A percentile compares a stretch with the other conserved stretches of the same genome.
These are phyloP conservation scores for Lepisosteus osseus DNA, from an alignment of 2,113 vertebrate species.

Conservation along the genomic window DNA sequence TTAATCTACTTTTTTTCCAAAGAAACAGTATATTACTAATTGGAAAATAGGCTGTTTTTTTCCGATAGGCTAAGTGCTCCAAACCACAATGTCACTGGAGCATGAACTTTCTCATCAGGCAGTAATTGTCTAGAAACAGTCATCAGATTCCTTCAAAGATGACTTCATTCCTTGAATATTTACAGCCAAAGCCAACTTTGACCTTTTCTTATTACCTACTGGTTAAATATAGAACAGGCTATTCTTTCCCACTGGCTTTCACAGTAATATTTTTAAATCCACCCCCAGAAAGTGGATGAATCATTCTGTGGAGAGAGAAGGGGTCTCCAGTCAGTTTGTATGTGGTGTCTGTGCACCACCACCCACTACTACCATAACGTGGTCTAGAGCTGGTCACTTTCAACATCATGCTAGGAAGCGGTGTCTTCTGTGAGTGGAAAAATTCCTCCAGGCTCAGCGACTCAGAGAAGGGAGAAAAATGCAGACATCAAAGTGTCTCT, in stretches of 20 bases:
- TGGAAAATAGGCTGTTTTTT: conserved; percentile 23
- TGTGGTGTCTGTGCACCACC: background rate
- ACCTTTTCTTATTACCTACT: conserved; percentile 53
- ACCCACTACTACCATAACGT: conserved; percentile 21
- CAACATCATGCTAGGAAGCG: conserved; percentile 30
- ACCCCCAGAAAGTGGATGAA: conserved; percentile 52
- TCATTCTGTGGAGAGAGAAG: conserved; percentile 43
- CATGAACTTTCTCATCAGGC: conserved; percentile 35
- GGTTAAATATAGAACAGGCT: conserved; percentile 72
- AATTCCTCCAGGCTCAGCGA: conserved; percentile 27
- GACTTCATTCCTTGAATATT: conserved; percentile 60
- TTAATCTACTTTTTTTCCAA: background rate
- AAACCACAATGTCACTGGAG: conserved; percentile 31
- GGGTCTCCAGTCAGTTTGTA: conserved; percentile 16
- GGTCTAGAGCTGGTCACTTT: conserved; percentile 25
- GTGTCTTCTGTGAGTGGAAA: conserved; percentile 29
- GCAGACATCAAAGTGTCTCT: conserved; percentile 12
- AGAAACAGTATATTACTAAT: no score
- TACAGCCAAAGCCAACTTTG: conserved; percentile 48
- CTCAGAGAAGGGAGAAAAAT: conserved; percentile 6
- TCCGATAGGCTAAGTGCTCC: conserved; percentile 25
- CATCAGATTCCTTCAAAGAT: conserved; percentile 41
- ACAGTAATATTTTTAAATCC: conserved; percentile 56
- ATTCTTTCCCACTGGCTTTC: conserved; percentile 59
- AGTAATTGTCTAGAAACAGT: conserved; percentile 28